Evolutionary conservation across 2,113 vertebrate species (phyloP).

Genomic region (Saccopteryx leptura): DNA sequence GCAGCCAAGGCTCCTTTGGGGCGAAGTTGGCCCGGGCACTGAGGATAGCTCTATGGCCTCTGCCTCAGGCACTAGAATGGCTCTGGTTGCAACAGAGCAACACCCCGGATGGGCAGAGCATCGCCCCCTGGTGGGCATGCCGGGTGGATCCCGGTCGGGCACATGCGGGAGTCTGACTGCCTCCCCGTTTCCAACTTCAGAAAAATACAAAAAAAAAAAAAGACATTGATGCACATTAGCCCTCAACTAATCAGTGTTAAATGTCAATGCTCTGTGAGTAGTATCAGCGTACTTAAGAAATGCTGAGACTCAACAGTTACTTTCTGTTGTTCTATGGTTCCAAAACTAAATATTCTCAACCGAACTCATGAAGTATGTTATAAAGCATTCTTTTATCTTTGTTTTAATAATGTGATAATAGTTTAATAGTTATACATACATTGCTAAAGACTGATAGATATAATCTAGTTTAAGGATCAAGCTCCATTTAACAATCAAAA

Average conservation of each 20-base stretch:
- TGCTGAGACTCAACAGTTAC: neutral
- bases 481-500: neutral
- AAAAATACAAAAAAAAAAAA: no score
- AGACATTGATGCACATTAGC: neutral
- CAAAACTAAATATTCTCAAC: slow-evolving; percentile 38
- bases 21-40: no score
- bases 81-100: no score
- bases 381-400: neutral
- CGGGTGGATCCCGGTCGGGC: no score
- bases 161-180: no score
- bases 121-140: no score
- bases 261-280: neutral
- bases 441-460: neutral
- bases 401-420: neutral
- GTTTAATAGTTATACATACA: neutral
- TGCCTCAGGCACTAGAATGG: no score
- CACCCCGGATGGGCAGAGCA: no score
- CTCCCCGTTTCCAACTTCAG: no score
- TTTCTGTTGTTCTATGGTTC: neutral
- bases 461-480: neutral
- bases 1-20: no score
- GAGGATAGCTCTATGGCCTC: no score
- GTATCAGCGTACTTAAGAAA: neutral
- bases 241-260: neutral
- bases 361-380: neutral